Evolutionary conservation across 1,140 invertebrate genomes (phyloP).

Genomic region (Drosophila navojoa): DNA sequence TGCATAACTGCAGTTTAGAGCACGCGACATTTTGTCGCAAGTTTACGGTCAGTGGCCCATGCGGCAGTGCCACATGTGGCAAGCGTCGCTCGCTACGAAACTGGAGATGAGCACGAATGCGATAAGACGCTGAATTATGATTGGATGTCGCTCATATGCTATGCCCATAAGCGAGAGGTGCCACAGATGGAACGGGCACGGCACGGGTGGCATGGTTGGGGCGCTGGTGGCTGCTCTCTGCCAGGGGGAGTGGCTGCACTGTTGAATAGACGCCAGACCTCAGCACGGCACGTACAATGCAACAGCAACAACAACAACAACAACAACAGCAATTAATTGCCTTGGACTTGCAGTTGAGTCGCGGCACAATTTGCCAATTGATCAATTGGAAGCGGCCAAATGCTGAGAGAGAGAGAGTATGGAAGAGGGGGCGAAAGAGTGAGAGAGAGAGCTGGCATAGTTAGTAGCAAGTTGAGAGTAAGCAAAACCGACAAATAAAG

Average conservation of each 20-base stretch:
- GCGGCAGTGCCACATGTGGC: conserved; percentile 6
- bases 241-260: background rate
- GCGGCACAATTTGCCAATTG: conserved; percentile 22
- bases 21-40: conserved; percentile 80
- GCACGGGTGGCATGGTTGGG: background rate
- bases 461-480: too few species aligned
- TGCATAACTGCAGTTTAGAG: conserved; percentile 81
- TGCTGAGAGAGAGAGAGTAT: background rate
- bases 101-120: conserved; percentile 67
- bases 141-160: conserved; percentile 66
- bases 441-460: background rate
- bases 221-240: background rate
- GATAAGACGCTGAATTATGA: conserved; percentile 75
- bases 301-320: too few species aligned
- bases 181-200: background rate
- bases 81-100: conserved; percentile 42
- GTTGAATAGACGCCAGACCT: background rate
- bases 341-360: conserved; percentile 1
- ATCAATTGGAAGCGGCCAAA: conserved; percentile 6
- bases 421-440: background rate
- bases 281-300: background rate
- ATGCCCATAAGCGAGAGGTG: conserved; percentile 11
- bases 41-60: conserved; percentile 67
- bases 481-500: too few species aligned
- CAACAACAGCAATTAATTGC: background rate